Base-by-base conservation (phyloP, 2,888 invertebrate species). In the Standfussiana lucernea region DNA sequence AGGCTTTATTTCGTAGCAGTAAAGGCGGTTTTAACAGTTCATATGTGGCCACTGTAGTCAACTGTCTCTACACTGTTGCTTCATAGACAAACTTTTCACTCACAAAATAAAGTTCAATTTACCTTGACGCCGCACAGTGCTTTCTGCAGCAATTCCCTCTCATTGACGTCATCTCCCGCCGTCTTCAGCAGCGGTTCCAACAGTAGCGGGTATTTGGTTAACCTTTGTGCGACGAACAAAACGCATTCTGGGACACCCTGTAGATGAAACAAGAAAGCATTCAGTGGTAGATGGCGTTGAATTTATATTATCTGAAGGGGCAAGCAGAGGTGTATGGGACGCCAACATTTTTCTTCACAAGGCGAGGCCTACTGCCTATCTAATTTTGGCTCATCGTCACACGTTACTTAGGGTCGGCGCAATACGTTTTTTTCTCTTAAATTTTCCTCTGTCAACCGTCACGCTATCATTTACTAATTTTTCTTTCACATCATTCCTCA, bases 181-280 rank as follows among this genome's bases (percentile, higher is more conserved):
- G 99, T 98, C 95, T 99, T 99, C 75, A 99, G 97, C 64, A 99
- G 95, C 1, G 99, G 99, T 91, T 99, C 99, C 82, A 99, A 97
- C 7, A 99, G 97, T 42, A 99, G 95, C 0, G 99, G 99, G 95
- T 99, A 99, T 92, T 99, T 99, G 24, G 99, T 99, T 64, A 99
- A 97, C 86, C 99, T 97, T 94, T 99, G 99, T 0, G 99, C 99
- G 24, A 99, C 99, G 94, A 99, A 98, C 77, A 99, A 94, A 89
- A 99, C 98, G 93, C 99, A 99, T 94, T 99, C 99, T 0, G 99
- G 99, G 72, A 99, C 99, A 80, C 99, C 99, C 96, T 96, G 92
- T 45, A 18, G 71, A 24, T 70, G 21, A 69, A 61, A 42, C 13
- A 67, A n/a, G 15, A 28, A 6, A 15, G 15, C n/a, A 56, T 56